phyloP scores from a whole-genome alignment of 2,888 invertebrate species.

The Melinaea marsaeus region DNA sequence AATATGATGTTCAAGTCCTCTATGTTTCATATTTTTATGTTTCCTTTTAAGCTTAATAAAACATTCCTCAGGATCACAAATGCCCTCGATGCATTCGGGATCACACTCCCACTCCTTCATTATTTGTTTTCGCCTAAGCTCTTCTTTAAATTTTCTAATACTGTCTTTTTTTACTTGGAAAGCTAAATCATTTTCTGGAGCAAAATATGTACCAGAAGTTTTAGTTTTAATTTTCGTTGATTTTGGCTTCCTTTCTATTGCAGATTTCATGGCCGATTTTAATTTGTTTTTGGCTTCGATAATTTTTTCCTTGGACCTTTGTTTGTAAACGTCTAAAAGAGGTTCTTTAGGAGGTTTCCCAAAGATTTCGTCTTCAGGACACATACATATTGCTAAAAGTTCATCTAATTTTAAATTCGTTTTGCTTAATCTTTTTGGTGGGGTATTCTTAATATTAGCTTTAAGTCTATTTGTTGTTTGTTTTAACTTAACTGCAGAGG shows the following conservation, averaged over 20 bases:
- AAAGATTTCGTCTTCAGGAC: conserved; percentile 7
- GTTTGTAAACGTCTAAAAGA: background rate
- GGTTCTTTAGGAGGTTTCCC: conserved; percentile 9
- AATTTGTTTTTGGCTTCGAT: background rate
- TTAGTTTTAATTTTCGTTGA: background rate
- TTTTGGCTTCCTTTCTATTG: conserved; percentile 1
- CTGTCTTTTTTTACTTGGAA: conserved; percentile 48
- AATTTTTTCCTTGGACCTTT: background rate
- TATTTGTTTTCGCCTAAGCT: conserved; percentile 36
- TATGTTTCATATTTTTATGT: conserved; percentile 9
- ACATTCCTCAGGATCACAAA: conserved; percentile 44
- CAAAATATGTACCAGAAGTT: background rate
- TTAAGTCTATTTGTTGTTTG: conserved; percentile 30
- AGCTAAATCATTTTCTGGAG: conserved; percentile 26
- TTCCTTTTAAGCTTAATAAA: conserved; percentile 35
- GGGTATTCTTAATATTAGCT: conserved; percentile 20
- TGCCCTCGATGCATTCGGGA: conserved; percentile 31
- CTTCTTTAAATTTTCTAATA: conserved; percentile 40
- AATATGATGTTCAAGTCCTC: background rate
- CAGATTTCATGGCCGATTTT: background rate
- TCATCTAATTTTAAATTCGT: background rate
- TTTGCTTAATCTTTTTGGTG: conserved; percentile 14
- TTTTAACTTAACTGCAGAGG: conserved; percentile 32
- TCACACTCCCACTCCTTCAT: conserved; percentile 41
- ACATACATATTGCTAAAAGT: conserved; percentile 7